Conservation (phyloP, 2,113 vertebrate genomes). For the Butastur rufipennis region DNA sequence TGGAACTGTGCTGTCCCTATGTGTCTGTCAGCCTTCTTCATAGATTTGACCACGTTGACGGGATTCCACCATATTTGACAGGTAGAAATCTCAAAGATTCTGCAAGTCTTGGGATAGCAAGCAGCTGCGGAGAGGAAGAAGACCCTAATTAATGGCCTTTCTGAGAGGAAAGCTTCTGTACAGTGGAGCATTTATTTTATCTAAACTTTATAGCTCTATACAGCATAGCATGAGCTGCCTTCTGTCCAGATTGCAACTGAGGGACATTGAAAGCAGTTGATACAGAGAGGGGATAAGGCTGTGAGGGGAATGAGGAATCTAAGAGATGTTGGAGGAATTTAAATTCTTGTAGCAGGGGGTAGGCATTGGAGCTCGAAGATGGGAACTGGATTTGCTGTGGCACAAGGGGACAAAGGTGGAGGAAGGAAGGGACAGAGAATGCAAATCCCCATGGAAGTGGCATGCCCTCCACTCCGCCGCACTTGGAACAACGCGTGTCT, state of each 20-base stretch:
- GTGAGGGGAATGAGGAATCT: rapidly evolving
- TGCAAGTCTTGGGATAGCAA: background rate
- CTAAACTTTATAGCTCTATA: background rate
- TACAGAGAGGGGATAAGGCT: background rate
- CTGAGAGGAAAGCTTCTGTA: background rate
- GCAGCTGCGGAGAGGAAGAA: background rate
- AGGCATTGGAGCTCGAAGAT: background rate
- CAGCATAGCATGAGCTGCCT: background rate
- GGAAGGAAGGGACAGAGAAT: background rate
- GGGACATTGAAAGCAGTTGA: background rate
- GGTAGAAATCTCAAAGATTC: background rate
- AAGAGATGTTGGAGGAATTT: background rate
- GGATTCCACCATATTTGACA: background rate
- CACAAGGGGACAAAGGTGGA: background rate
- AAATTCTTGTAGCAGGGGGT: background rate
- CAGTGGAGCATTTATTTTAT: background rate
- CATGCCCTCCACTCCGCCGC: background rate
- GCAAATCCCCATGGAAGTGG: background rate
- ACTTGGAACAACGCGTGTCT: rapidly evolving
- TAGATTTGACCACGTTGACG: background rate
- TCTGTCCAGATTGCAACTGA: background rate
- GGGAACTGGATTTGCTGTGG: background rate
- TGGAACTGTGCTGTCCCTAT: background rate
- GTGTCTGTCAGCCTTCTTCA: background rate
- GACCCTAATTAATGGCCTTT: background rate